Conservation (phyloP, 1,140 invertebrate genomes). For the Trachelipus rathkii region DNA sequence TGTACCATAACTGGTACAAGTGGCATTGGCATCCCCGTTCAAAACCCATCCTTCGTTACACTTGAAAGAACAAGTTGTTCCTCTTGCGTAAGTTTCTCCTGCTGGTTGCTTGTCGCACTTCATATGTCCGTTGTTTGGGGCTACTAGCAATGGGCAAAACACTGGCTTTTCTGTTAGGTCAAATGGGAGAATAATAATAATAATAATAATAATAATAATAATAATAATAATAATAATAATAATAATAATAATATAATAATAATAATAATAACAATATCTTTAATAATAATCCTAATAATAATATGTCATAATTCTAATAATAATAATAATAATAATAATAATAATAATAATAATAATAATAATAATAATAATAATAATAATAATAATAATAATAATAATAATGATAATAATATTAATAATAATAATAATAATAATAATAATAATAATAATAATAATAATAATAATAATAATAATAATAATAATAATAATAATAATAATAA, state of each 20-base stretch:
- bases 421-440: neutral
- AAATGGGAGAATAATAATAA: neutral
- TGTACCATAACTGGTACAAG: conserved; percentile 29
- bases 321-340: no score
- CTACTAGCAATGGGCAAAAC: conserved; percentile 49
- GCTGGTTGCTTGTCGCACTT: conserved; percentile 50
- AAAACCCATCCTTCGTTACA: conserved; percentile 30
- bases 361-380: neutral
- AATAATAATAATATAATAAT: no score
- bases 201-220: no score
- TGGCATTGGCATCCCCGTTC: conserved; percentile 28
- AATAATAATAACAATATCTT: no score
- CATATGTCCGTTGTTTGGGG: conserved; percentile 50
- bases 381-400: no score
- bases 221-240: no score
- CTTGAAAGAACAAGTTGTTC: conserved; percentile 57
- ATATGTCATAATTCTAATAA: no score
- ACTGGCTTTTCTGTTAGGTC: conserved; percentile 32
- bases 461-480: no score
- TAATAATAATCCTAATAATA: no score
- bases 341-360: no score
- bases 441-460: no score
- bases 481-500: no score
- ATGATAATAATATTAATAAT: neutral
- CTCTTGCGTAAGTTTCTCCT: conserved; percentile 47